Percentiles rank a stretch among this genome's conserved stretches.
These are phyloP conservation scores for Hyaena hyaena DNA, from an alignment of 2,113 vertebrate species.

Conservation along the genomic window DNA sequence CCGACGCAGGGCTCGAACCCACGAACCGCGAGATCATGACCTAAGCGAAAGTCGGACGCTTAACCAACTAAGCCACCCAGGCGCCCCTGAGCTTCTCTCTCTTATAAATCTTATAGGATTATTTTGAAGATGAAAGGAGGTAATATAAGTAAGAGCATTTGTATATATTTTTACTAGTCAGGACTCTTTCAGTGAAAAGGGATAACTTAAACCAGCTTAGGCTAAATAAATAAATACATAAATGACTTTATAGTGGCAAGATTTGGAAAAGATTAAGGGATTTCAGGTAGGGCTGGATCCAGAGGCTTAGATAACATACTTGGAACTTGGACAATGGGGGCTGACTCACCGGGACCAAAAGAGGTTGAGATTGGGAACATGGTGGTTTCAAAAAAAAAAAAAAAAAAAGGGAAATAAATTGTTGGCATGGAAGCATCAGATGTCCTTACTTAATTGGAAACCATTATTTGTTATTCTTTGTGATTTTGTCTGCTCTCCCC, in stretches of 20 bases:
- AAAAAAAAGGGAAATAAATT: neutral
- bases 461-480: neutral
- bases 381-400: neutral
- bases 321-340: neutral
- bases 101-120: neutral
- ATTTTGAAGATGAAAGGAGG: neutral
- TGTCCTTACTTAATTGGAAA: neutral
- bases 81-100: neutral
- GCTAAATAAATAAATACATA: neutral
- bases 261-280: neutral
- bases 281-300: conserved; percentile 33
- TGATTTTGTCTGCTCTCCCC: neutral
- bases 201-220: neutral
- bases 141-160: neutral
- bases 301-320: neutral
- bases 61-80: too few species aligned
- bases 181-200: neutral
- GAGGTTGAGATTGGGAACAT: neutral
- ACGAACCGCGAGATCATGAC: too few species aligned
- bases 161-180: neutral
- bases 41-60: too few species aligned
- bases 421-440: neutral
- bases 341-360: neutral
- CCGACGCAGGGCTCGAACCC: too few species aligned
- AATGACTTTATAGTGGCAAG: neutral